phyloP scores from a whole-genome alignment of 2,113 vertebrate species.

The Rostratula benghalensis region DNA sequence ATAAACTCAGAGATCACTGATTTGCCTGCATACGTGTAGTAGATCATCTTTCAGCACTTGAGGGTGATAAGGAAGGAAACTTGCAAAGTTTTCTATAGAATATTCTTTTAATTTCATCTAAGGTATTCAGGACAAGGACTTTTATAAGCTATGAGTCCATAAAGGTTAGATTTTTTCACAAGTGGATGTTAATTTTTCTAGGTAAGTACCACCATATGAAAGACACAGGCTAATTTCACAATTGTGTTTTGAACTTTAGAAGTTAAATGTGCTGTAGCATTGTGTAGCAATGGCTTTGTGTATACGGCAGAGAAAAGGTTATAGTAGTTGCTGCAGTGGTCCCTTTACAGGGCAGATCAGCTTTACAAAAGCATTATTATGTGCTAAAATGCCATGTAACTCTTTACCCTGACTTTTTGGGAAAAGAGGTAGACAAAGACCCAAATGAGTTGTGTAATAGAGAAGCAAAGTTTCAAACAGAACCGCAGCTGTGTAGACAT shows the following conservation, averaged over 20 bases:
- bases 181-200: not conserved
- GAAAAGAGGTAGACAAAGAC: not conserved
- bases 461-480: not conserved
- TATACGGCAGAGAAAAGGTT: fast-evolving
- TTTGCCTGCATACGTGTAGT: not conserved
- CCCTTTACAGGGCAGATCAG: not conserved
- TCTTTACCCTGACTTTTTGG: not conserved
- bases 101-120: not conserved
- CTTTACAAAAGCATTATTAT: not conserved
- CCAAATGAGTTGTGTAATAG: not conserved
- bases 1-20: not conserved
- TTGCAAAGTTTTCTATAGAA: not conserved
- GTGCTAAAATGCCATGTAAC: not conserved
- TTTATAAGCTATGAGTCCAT: not conserved
- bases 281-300: not conserved
- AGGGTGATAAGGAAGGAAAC: not conserved
- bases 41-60: not conserved
- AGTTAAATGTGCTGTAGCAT: not conserved
- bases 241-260: not conserved
- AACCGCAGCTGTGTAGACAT: not conserved
- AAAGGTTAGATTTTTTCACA: not conserved
- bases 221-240: not conserved
- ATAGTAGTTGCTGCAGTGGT: not conserved
- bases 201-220: not conserved
- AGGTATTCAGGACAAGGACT: not conserved